These are phyloP conservation scores for Galerucella calmariensis DNA, from an alignment of 2,888 invertebrate genomes.

Conservation along the genomic window DNA sequence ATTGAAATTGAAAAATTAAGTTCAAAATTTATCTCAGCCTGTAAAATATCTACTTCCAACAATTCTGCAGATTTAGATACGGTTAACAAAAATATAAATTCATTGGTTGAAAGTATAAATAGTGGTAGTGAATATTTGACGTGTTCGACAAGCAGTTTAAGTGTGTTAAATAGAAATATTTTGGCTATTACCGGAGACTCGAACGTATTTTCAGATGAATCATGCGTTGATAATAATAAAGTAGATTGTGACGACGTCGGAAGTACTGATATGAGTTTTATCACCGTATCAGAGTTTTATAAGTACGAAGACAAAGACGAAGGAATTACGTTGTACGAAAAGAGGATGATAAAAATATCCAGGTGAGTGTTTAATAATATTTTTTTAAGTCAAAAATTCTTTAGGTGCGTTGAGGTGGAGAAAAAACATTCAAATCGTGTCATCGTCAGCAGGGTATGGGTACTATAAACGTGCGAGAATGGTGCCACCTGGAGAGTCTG, in stretches of 20 bases:
- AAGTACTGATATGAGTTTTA: conserved; percentile 61
- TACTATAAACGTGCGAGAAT: no score
- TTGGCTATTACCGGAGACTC: conserved; percentile 46
- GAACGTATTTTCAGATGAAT: conserved; percentile 33
- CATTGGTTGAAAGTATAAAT: conserved; percentile 28
- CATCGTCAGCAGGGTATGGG: no score
- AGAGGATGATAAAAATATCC: conserved; percentile 68
- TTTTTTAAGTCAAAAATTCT: no score
- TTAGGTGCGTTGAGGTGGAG: no score
- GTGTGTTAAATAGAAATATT: conserved; percentile 55
- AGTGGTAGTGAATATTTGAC: conserved; percentile 61
- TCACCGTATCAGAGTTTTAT: conserved; percentile 78
- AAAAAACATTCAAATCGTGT: no score
- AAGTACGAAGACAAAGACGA: conserved; percentile 79
- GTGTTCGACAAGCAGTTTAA: conserved; percentile 50
- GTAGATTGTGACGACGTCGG: conserved; percentile 13
- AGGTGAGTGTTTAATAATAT: conserved; percentile 63
- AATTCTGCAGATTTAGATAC: no score
- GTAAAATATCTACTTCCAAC: not conserved
- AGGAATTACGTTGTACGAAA: conserved; percentile 77
- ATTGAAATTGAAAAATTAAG: not conserved
- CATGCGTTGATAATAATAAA: conserved; percentile 23
- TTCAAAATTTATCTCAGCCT: not conserved
- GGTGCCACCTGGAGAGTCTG: no score
- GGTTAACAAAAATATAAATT: conserved; percentile 3